Percentiles rank a stretch among this genome's conserved stretches.
phyloP scores from a whole-genome alignment of 2,888 invertebrate species.

The Hemistola chrysoprasaria region DNA sequence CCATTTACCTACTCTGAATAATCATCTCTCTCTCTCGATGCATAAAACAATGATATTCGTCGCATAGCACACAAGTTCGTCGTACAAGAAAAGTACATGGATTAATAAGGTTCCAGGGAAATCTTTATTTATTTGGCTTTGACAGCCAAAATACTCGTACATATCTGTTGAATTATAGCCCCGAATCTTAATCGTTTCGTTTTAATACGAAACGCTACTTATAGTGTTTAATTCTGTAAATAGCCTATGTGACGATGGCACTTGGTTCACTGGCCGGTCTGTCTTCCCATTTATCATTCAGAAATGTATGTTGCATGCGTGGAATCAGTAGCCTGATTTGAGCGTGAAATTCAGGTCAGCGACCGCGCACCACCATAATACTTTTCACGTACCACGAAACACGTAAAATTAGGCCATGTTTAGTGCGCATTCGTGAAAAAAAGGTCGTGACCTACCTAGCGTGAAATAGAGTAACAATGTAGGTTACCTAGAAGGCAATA shows the following conservation, averaged over 20 bases:
- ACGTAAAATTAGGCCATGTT: constrained; percentile 39
- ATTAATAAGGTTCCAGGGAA: constrained; percentile 37
- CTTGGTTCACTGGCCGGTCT: constrained; percentile 31
- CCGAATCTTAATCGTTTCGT: constrained; percentile 49
- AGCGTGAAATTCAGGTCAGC: constrained; percentile 59
- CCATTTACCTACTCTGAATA: constrained; percentile 13
- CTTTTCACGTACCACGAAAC: constrained; percentile 47
- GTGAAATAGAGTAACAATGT: background rate
- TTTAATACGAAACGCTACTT: constrained; percentile 47
- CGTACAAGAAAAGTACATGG: constrained; percentile 19
- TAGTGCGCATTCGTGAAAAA: constrained; percentile 27
- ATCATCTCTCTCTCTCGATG: too few relatives aligned
- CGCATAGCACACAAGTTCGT: too few relatives aligned
- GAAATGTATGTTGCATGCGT: constrained; percentile 1
- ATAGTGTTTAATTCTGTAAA: constrained; percentile 47
- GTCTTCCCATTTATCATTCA: constrained; percentile 31
- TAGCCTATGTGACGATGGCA: constrained; percentile 31
- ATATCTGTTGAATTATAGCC: constrained; percentile 50
- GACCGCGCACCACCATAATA: constrained; percentile 48
- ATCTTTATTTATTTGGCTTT: constrained; percentile 38
- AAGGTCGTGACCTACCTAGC: background rate
- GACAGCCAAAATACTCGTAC: constrained; percentile 50
- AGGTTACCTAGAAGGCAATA: constrained; percentile 2
- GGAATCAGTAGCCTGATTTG: constrained; percentile 33
- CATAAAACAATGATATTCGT: too few relatives aligned